Percentiles rank a stretch among this genome's conserved stretches.
phyloP scores from a whole-genome alignment of 1,140 invertebrate species.

The Xylocopa sonorina region DNA sequence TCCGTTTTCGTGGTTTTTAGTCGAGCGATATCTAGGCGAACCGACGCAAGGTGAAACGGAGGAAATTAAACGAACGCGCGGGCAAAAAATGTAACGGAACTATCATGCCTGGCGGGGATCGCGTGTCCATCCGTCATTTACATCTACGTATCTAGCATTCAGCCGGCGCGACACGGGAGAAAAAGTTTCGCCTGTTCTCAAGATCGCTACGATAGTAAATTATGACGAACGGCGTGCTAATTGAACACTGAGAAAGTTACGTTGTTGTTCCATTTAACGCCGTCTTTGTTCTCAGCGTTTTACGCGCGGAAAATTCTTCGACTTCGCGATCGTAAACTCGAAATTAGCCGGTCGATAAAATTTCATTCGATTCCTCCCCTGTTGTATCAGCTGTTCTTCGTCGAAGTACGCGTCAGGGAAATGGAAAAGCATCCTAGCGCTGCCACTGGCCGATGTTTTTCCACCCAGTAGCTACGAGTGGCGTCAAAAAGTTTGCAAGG shows the following conservation, averaged over 20 bases:
- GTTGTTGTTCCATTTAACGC: constrained; percentile 30
- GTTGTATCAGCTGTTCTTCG: no score
- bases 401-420: background rate
- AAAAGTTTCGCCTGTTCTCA: constrained; percentile 35
- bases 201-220: constrained; percentile 46
- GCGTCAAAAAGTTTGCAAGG: background rate
- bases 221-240: constrained; percentile 52
- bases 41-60: constrained; percentile 75
- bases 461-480: background rate
- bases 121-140: constrained; percentile 16
- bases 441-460: background rate
- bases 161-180: constrained; percentile 9
- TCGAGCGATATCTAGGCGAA: constrained; percentile 65
- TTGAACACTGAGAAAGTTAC: constrained; percentile 55
- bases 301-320: no score
- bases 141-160: constrained; percentile 36
- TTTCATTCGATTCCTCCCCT: no score
- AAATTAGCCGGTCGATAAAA: no score
- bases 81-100: constrained; percentile 15
- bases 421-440: no score
- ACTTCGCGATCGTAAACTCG: no score
- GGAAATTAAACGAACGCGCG: constrained; percentile 37
- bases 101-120: constrained; percentile 29
- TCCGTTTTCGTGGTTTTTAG: constrained; percentile 52
- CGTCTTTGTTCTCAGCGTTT: no score